Evolutionary conservation across 1,140 invertebrate species (phyloP).

Genomic region (Latrodectus geometricus): DNA sequence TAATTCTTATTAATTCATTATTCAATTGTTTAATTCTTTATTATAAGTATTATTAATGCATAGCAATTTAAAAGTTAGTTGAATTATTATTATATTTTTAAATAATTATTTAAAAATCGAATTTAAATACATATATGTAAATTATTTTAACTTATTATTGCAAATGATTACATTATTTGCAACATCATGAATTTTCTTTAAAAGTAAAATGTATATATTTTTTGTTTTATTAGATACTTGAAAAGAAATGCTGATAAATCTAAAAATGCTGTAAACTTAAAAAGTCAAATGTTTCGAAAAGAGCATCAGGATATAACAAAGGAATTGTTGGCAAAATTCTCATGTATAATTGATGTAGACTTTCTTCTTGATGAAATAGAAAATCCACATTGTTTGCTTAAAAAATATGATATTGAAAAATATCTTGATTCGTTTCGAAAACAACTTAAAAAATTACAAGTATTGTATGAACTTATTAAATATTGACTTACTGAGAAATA

Average conservation of each 20-base stretch:
- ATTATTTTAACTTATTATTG: too few species aligned
- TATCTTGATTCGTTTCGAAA: not conserved
- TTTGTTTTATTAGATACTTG: conserved; percentile 1
- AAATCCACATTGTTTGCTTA: conserved; percentile 15
- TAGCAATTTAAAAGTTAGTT: too few species aligned
- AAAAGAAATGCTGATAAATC: not conserved
- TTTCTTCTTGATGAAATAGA: conserved; percentile 28
- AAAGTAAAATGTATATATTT: too few species aligned
- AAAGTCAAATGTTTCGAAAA: conserved; percentile 9
- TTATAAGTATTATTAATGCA: too few species aligned
- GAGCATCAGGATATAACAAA: not conserved
- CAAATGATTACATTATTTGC: too few species aligned
- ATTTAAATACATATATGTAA: too few species aligned
- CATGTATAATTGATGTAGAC: conserved; percentile 6
- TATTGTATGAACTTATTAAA: not conserved
- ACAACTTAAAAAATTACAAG: conserved; percentile 22
- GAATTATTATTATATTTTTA: too few species aligned
- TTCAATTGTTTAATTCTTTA: too few species aligned
- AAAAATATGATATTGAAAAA: conserved; percentile 11
- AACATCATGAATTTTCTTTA: too few species aligned
- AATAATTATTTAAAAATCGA: too few species aligned
- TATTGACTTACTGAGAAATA: not conserved
- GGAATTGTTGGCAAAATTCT: conserved; percentile 22
- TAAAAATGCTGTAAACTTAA: not conserved
- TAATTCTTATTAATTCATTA: too few species aligned